Percentiles rank a stretch among this genome's conserved stretches.
phyloP scores from a whole-genome alignment of 2,888 invertebrate genomes.

The Arrhopalites spinosus region DNA sequence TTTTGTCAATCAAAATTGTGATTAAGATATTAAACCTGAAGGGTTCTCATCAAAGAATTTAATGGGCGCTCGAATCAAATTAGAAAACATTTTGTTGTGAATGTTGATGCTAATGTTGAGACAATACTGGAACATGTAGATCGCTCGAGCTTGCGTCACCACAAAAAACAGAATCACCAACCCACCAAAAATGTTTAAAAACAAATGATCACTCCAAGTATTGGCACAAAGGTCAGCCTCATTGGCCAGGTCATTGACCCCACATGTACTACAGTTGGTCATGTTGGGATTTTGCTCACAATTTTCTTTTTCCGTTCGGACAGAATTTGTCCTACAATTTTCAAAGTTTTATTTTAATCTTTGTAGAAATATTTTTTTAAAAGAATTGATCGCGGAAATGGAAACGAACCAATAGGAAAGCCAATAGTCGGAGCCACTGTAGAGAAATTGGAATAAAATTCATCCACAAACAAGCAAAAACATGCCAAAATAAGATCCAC shows the following conservation, averaged over 20 bases:
- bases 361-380: too few relatives aligned
- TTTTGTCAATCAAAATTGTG: too few relatives aligned
- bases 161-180: background rate
- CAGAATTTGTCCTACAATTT: background rate
- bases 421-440: conserved; percentile 61
- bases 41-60: too few relatives aligned
- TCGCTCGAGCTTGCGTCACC: conserved; percentile 49
- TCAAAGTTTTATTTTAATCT: too few relatives aligned
- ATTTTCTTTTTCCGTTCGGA: background rate
- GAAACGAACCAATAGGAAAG: conserved; percentile 59
- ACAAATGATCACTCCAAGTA: background rate
- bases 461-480: conserved; percentile 56
- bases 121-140: too few relatives aligned
- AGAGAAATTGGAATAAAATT: conserved; percentile 58
- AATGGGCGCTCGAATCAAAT: too few relatives aligned
- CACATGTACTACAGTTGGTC: background rate
- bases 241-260: too few relatives aligned
- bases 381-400: too few relatives aligned
- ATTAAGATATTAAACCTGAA: too few relatives aligned
- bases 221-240: background rate
- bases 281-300: background rate
- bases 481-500: conserved; percentile 10
- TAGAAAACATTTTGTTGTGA: too few relatives aligned
- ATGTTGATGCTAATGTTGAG: too few relatives aligned
- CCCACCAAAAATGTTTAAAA: background rate